A percentile compares a stretch with the other conserved stretches of the same genome.
Conservation (phyloP, 2,888 invertebrate species). For the Ellobium chinense region DNA sequence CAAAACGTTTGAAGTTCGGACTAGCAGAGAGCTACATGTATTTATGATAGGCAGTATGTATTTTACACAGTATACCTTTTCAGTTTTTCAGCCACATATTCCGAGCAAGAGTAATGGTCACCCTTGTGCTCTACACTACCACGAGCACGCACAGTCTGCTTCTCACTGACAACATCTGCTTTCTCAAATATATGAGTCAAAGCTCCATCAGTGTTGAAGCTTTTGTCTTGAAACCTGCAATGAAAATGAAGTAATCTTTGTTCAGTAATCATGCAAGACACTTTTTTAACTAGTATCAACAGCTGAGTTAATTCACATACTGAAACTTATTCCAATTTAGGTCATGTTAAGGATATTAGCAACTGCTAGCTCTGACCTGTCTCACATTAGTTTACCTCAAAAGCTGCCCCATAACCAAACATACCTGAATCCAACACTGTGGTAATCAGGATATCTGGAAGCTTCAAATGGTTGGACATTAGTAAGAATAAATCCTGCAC, state of each 20-base stretch:
- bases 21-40: too few species aligned
- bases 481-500: constrained; percentile 80
- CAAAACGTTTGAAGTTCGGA: too few species aligned
- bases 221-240: constrained; percentile 73
- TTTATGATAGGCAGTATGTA: neutral
- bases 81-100: constrained; percentile 49
- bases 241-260: neutral
- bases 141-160: constrained; percentile 29
- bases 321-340: too few species aligned
- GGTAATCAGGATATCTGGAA: constrained; percentile 77
- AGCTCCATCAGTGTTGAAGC: constrained; percentile 71
- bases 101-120: constrained; percentile 45
- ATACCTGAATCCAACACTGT: constrained; percentile 80
- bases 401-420: too few species aligned
- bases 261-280: too few species aligned
- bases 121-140: constrained; percentile 15
- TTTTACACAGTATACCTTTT: constrained; percentile 53
- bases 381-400: too few species aligned
- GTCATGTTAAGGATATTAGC: too few species aligned
- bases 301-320: too few species aligned
- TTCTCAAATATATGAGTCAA: constrained; percentile 70
- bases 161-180: constrained; percentile 48
- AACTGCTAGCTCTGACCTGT: too few species aligned
- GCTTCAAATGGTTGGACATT: constrained; percentile 78
- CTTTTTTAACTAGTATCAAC: too few species aligned